These are phyloP conservation scores for Phallusia fumigata DNA, from an alignment of 23 tunicate genomes.

Conservation along the genomic window DNA sequence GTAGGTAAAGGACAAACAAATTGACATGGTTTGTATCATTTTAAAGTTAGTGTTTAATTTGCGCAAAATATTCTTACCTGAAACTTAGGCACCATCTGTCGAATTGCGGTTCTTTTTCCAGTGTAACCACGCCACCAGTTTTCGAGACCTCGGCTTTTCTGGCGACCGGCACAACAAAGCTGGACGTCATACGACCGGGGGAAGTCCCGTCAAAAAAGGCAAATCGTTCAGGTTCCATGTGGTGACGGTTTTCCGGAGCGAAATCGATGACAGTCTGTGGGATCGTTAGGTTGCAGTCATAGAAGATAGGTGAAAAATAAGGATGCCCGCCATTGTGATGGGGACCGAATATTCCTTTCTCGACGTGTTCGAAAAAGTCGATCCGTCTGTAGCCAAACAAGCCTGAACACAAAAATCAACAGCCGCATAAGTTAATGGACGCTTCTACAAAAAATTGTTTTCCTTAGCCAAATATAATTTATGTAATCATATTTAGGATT, in stretches of 20 bases:
- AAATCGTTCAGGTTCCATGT: background rate
- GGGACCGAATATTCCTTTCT: constrained; percentile 36
- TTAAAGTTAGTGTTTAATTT: too few species aligned
- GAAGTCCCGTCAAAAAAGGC: background rate
- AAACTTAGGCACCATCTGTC: constrained; percentile 61
- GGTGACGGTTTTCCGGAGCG: constrained; percentile 40
- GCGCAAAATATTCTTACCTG: constrained; percentile 26
- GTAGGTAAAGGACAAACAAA: too few species aligned
- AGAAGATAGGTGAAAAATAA: constrained; percentile 53
- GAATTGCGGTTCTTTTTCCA: background rate
- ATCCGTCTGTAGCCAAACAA: background rate
- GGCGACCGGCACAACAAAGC: background rate
- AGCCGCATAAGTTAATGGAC: too few species aligned
- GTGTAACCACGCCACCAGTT: background rate
- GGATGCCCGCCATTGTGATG: constrained; percentile 8
- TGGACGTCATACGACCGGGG: background rate
- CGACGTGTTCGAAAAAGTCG: constrained; percentile 59
- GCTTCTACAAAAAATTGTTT: too few species aligned
- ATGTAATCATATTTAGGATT: too few species aligned
- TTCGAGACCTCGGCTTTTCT: background rate
- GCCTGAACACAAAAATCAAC: background rate
- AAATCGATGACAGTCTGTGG: constrained; percentile 61
- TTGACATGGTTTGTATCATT: too few species aligned
- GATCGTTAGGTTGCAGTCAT: constrained; percentile 46
- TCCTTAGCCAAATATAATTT: too few species aligned